Conservation (phyloP, 2,888 invertebrate species). For the Trissoscelio sp. region DNA sequence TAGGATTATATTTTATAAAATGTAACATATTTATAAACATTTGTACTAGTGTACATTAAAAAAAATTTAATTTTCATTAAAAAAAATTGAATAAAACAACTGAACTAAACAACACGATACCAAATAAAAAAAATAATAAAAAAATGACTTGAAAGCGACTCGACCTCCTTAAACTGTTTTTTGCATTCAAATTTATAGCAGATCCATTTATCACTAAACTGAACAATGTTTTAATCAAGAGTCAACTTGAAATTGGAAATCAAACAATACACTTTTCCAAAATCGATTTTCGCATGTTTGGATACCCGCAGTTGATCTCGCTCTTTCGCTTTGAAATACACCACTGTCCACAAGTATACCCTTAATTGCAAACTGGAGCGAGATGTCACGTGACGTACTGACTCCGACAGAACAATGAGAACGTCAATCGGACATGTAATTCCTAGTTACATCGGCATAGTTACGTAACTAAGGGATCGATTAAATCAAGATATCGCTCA, state of each 20-base stretch:
- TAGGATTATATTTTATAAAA: too few species aligned
- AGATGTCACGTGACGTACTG: conserved; percentile 52
- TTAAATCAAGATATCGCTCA: conserved; percentile 44
- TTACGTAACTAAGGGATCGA: conserved; percentile 56
- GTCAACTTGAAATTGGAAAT: conserved; percentile 17
- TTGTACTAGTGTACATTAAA: too few species aligned
- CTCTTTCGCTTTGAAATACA: conserved; percentile 28
- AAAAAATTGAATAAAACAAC: too few species aligned
- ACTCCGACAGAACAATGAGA: conserved; percentile 42
- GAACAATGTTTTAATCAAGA: conserved; percentile 26
- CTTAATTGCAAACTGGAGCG: conserved; percentile 55
- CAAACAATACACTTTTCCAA: conserved; percentile 22
- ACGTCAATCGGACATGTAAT: conserved; percentile 54
- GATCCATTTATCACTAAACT: not conserved
- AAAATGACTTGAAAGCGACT: not conserved
- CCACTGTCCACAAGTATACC: conserved; percentile 36
- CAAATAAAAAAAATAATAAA: not conserved
- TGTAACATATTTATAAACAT: too few species aligned
- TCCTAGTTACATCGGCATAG: conserved; percentile 48
- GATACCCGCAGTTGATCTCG: not conserved
- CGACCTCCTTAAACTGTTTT: not conserved
- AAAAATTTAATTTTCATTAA: too few species aligned
- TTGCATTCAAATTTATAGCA: not conserved
- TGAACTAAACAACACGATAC: too few species aligned
- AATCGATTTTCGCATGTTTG: conserved; percentile 15